A percentile compares a stretch with the other conserved stretches of the same genome.
Evolutionary conservation across 2,113 vertebrate genomes (phyloP).

Genomic region (Microcebus lehilahytsara): DNA sequence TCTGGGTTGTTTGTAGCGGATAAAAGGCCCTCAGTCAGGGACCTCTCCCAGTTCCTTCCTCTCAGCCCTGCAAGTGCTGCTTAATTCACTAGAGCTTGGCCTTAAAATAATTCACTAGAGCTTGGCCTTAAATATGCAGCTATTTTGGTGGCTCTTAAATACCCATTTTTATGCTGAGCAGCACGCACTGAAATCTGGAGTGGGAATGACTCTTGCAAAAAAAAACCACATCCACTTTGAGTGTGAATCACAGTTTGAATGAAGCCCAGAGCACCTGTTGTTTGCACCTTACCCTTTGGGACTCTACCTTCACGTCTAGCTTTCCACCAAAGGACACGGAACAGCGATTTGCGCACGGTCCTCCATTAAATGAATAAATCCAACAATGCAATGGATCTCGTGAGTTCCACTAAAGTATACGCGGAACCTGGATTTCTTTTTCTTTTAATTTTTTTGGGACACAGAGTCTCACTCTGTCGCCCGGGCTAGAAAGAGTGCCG

Average conservation of each 20-base stretch:
- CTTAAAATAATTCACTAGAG: background rate
- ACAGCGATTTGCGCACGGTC: background rate
- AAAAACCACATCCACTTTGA: background rate
- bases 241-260: conserved; percentile 54
- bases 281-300: conserved; percentile 60
- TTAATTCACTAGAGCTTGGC: background rate
- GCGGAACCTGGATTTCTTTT: background rate
- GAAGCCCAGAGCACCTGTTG: conserved; percentile 61
- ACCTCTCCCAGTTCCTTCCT: no score
- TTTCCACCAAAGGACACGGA: conserved; percentile 7
- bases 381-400: background rate
- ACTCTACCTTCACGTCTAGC: conserved; percentile 52
- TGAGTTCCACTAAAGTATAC: background rate
- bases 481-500: no score
- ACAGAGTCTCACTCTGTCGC: no score
- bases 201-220: conserved; percentile 9
- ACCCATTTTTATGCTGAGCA: background rate
- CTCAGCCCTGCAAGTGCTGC: no score
- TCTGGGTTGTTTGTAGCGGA: no score
- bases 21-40: no score
- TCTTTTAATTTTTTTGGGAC: no score
- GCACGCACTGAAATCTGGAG: conserved; percentile 5
- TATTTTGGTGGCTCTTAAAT: background rate
- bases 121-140: no score
- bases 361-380: conserved; percentile 43